Conservation (phyloP, 2,797 vertebrate genomes). For the Xenops minutus region DNA sequence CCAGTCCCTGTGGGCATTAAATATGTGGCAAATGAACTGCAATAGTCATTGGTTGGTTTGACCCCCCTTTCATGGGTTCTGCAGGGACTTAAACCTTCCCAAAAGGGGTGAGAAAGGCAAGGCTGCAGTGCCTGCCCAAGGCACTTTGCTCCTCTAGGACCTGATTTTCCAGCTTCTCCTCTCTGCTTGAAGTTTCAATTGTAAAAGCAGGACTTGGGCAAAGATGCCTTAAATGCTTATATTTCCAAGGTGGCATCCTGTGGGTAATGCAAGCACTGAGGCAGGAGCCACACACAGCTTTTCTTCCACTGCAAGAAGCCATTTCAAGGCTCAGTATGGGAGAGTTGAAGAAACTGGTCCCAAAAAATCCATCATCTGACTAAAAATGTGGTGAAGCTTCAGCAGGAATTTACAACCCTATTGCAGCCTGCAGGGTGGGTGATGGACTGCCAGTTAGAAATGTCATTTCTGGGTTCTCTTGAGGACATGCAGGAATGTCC, state of each 20-base stretch:
- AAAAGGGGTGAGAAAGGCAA: neutral
- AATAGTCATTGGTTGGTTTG: neutral
- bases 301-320: neutral
- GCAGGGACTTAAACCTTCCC: neutral
- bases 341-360: neutral
- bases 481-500: neutral
- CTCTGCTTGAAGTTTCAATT: neutral
- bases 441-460: neutral
- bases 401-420: neutral
- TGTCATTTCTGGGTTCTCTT: neutral
- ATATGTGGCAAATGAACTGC: neutral
- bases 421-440: neutral
- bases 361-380: neutral
- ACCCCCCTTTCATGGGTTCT: neutral
- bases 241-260: neutral
- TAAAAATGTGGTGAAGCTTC: neutral
- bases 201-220: neutral
- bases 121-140: accelerated
- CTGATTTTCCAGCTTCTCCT: neutral
- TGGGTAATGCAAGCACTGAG: neutral
- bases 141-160: neutral
- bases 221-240: neutral
- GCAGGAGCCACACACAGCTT: neutral
- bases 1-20: neutral
- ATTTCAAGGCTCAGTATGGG: neutral